Percentiles rank a stretch among this genome's conserved stretches.
Evolutionary conservation across 1,140 invertebrate genomes (phyloP).

Genomic region (Sinella curviseta): DNA sequence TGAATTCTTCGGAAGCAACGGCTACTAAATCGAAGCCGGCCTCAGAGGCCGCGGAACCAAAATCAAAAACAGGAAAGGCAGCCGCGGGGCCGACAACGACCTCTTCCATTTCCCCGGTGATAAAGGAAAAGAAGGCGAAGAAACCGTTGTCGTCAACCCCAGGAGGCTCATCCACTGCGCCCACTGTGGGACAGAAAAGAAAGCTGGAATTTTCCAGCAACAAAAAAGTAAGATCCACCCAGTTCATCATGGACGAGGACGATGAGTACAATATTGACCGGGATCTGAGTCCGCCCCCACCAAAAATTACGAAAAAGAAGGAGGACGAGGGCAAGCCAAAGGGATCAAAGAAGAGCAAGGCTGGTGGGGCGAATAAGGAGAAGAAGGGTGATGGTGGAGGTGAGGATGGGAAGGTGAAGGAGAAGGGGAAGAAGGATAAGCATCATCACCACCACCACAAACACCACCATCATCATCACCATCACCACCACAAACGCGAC

Average conservation of each 20-base stretch:
- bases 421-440: conserved; percentile 29
- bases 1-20: conserved; percentile 24
- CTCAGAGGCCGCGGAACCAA: background rate
- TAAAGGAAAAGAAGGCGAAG: background rate
- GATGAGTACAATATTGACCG: conserved; percentile 24
- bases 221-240: conserved; percentile 3
- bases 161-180: background rate
- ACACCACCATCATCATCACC: conserved; percentile 51
- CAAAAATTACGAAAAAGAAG: conserved; percentile 27
- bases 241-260: conserved; percentile 22
- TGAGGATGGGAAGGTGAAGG: conserved; percentile 39
- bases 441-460: conserved; percentile 40
- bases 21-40: background rate
- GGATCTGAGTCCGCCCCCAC: conserved; percentile 8
- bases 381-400: conserved; percentile 26
- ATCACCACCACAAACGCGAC: conserved; percentile 47
- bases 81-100: background rate
- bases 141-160: background rate
- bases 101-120: background rate
- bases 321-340: conserved; percentile 33
- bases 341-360: conserved; percentile 6
- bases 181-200: background rate
- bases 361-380: background rate
- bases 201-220: background rate
- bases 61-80: background rate